Conservation (phyloP, 2,797 vertebrate species). For the Melanotaenia trifasciata region DNA sequence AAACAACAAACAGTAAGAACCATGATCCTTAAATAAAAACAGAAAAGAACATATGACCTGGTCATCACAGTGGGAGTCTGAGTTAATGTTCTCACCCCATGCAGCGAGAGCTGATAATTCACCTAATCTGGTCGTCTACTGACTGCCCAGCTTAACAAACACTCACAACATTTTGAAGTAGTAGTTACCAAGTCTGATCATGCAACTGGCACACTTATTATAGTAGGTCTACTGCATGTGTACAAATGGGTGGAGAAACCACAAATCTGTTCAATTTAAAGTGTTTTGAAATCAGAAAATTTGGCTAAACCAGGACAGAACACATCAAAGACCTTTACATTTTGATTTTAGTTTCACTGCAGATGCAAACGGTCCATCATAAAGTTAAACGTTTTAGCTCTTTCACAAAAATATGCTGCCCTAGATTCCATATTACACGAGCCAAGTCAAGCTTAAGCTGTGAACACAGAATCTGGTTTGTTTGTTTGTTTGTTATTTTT, state of each 20-base stretch:
- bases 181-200: conserved; percentile 9
- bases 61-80: conserved; percentile 45
- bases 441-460: neutral
- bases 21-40: conserved; percentile 58
- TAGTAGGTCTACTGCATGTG: neutral
- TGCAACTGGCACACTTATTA: neutral
- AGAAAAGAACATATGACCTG: conserved; percentile 34
- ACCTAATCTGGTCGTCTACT: conserved; percentile 71
- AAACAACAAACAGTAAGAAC: conserved; percentile 38
- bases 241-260: neutral
- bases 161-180: conserved; percentile 38
- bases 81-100: conserved; percentile 57
- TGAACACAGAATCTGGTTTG: neutral
- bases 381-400: neutral
- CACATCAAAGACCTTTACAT: neutral
- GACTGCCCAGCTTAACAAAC: conserved; percentile 40
- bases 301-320: neutral
- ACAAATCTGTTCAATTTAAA: neutral
- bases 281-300: neutral
- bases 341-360: neutral
- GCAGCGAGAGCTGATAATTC: conserved; percentile 62
- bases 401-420: neutral
- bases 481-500: neutral
- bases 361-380: neutral
- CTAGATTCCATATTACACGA: neutral